Conservation (phyloP, 1,140 invertebrate species). For the Anastatus disparis region DNA sequence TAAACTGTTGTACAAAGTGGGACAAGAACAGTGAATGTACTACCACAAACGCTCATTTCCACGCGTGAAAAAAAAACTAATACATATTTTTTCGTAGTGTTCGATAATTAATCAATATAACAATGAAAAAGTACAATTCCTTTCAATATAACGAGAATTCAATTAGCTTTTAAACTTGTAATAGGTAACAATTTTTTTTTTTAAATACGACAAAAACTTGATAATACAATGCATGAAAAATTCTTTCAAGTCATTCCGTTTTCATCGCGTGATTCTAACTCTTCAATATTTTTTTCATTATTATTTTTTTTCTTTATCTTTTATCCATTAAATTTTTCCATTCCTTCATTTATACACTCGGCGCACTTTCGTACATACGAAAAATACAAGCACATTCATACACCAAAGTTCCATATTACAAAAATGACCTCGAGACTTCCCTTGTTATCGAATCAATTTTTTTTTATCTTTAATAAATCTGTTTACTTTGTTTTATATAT, state of each 20-base stretch:
- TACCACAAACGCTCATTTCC: constrained; percentile 7
- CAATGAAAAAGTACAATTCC: constrained; percentile 38
- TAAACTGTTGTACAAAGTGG: constrained; percentile 6
- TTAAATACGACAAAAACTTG: constrained; percentile 31
- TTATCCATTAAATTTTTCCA: background rate
- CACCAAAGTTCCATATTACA: constrained; percentile 26
- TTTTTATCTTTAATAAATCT: background rate
- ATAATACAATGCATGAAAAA: constrained; percentile 26
- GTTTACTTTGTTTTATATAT: background rate
- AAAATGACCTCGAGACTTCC: constrained; percentile 22
- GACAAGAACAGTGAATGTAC: constrained; percentile 7
- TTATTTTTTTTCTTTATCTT: constrained; percentile 5
- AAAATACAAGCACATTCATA: constrained; percentile 34
- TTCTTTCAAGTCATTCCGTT: constrained; percentile 26
- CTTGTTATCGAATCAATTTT: constrained; percentile 3
- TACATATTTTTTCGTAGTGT: constrained; percentile 1
- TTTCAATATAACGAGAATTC: constrained; percentile 37
- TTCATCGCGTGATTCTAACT: constrained; percentile 10
- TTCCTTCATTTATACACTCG: constrained; percentile 20
- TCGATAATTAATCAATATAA: constrained; percentile 30
- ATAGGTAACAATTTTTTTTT: constrained; percentile 36
- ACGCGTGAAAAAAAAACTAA: constrained; percentile 21
- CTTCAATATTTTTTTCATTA: constrained; percentile 21
- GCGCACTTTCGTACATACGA: constrained; percentile 13
- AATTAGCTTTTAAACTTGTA: constrained; percentile 36